phyloP scores from a whole-genome alignment of 2,888 invertebrate genomes.

The Spicauda simplicius region DNA sequence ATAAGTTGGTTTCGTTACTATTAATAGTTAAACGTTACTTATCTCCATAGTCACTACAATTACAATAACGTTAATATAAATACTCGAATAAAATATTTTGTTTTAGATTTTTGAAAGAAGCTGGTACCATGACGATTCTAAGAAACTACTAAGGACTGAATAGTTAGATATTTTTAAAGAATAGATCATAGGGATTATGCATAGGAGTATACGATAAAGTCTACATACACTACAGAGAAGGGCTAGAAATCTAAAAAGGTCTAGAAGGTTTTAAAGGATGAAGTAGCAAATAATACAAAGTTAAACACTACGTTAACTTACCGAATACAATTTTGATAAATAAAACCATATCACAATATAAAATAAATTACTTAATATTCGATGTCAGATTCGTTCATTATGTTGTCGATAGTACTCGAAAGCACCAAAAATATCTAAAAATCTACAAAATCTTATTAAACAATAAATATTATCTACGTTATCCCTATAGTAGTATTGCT shows the following conservation, averaged over 20 bases:
- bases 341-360: slow-evolving; percentile 53
- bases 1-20: slow-evolving; percentile 74
- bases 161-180: slow-evolving; percentile 60
- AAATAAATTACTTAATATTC: slow-evolving; percentile 64
- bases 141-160: slow-evolving; percentile 61
- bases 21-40: slow-evolving; percentile 54
- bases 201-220: slow-evolving; percentile 59
- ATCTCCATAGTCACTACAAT: slow-evolving; percentile 67
- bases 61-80: slow-evolving; percentile 79
- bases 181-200: slow-evolving; percentile 63
- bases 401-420: slow-evolving; percentile 66
- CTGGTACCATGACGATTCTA: slow-evolving; percentile 59
- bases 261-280: slow-evolving; percentile 40
- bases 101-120: slow-evolving; percentile 63
- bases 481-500: slow-evolving; percentile 78
- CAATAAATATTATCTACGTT: slow-evolving; percentile 59
- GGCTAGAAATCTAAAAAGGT: slow-evolving; percentile 47
- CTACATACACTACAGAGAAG: slow-evolving; percentile 50
- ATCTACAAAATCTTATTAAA: slow-evolving; percentile 68
- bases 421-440: slow-evolving; percentile 78
- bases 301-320: slow-evolving; percentile 42
- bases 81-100: slow-evolving; percentile 81
- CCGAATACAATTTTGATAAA: slow-evolving; percentile 51
- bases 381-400: slow-evolving; percentile 72
- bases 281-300: slow-evolving; percentile 43